phyloP scores from a whole-genome alignment of 2,113 vertebrate species.

The Prunella fulvescens region DNA sequence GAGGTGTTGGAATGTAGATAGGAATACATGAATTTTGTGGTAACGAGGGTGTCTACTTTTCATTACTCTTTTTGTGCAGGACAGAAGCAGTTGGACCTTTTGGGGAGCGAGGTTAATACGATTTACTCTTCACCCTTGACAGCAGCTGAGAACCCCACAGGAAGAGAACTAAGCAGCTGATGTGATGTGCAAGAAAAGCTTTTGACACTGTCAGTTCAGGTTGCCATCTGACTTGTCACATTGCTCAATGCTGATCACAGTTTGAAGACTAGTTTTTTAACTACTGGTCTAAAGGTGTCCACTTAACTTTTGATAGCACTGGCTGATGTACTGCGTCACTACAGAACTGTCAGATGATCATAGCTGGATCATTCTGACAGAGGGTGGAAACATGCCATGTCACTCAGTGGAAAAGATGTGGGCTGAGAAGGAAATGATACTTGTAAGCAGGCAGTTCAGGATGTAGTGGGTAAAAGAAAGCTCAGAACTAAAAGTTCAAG shows the following conservation, averaged over 20 bases:
- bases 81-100: conserved; percentile 14
- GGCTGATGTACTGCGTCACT: background rate
- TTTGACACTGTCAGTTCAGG: background rate
- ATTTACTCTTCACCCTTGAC: background rate
- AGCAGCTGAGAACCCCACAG: background rate
- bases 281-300: background rate
- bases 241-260: background rate
- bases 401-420: background rate
- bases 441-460: background rate
- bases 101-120: background rate
- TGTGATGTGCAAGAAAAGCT: background rate
- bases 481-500: background rate
- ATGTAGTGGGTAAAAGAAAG: background rate
- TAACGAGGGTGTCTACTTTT: conserved; percentile 30
- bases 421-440: background rate
- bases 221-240: background rate
- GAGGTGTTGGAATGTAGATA: conserved; percentile 50
- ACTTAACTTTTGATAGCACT: background rate
- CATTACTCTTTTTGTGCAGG: conserved; percentile 17
- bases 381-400: background rate
- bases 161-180: background rate
- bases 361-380: background rate
- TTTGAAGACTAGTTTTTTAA: background rate
- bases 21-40: conserved; percentile 27
- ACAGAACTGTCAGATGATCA: background rate